Evolutionary conservation across 2,888 invertebrate species (phyloP), one percentile per base, ranked within the genome.

Genomic region (Suillia variegata): DNA sequence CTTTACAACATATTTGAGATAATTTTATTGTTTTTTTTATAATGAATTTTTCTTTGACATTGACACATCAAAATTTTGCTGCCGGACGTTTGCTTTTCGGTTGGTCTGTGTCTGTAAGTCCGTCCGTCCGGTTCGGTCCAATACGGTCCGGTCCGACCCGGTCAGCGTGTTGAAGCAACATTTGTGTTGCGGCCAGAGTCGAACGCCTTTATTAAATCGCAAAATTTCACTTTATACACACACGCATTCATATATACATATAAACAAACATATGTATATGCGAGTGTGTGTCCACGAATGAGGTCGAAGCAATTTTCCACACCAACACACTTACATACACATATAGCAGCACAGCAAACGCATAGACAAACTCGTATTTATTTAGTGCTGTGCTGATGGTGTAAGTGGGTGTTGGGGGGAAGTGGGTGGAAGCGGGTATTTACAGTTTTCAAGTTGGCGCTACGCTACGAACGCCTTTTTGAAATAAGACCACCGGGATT

Each of bases 401-500:
- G 10, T 21, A 12, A 5, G 4, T 15, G 1, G 20, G 52, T 20
- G 38, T n/a, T n/a, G 5, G 38, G n/a, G 38, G 8, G 5, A n/a
- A 8, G 38, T 38, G 38, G 15, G n/a, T 6, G 38, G 38, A 8
- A n/a, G 12, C 4, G n/a, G 15, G 38, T 6, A 4, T n/a, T n/a
- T n/a, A n/a, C 31, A 8, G 31, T 31, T 12, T 31, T 31, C 12
- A 31, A 31, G 12, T 31, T 12, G 31, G 12, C 31, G 12, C 12
- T 12, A 31, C 12, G 12, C 31, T 8, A 8, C 31, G 45, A 17
- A 62, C 63, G 62, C 59, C 62, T 59, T 63, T 67, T 63, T 67
- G 67, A 68, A 68, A 68, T 67, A 68, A 68, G 68, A 68, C 68
- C 68, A 55, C 59, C 66, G 65, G 68, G 66, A 67, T 59, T 64